phyloP scores from a whole-genome alignment of 2,113 vertebrate species.

The Lampris megalopsis region DNA sequence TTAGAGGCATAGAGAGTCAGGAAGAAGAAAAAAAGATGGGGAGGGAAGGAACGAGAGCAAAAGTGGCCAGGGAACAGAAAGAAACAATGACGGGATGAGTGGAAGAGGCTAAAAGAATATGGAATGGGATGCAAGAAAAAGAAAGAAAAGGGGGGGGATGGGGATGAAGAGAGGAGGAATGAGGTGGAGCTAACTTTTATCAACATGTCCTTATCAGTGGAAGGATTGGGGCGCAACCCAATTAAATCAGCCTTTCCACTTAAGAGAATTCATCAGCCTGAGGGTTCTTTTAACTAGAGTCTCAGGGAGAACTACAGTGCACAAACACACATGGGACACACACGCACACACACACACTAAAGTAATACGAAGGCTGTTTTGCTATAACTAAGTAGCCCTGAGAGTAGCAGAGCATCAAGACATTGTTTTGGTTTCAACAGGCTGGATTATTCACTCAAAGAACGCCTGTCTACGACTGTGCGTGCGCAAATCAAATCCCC shows the following conservation, averaged over 20 bases:
- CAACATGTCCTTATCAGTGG: conserved; percentile 58
- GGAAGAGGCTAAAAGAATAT: conserved; percentile 34
- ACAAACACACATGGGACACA: conserved; percentile 17
- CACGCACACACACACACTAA: conserved; percentile 16
- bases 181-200: conserved; percentile 64
- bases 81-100: not conserved
- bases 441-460: too few species aligned
- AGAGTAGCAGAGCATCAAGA: not conserved
- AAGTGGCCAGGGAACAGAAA: not conserved
- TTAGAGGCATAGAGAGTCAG: conserved; percentile 43
- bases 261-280: conserved; percentile 71
- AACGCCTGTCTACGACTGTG: not conserved
- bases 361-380: conserved; percentile 48
- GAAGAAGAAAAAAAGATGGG: conserved; percentile 26
- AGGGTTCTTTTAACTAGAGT: conserved; percentile 66
- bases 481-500: not conserved
- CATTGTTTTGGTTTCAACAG: not conserved
- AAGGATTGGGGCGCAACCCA: conserved; percentile 63
- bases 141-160: not conserved
- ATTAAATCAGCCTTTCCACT: conserved; percentile 73
- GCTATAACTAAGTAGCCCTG: not conserved
- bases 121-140: not conserved
- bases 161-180: conserved; percentile 33
- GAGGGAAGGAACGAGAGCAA: not conserved
- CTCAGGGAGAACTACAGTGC: conserved; percentile 38